Evolutionary conservation across 2,888 invertebrate genomes (phyloP).

Genomic region (Coleophora deauratella): DNA sequence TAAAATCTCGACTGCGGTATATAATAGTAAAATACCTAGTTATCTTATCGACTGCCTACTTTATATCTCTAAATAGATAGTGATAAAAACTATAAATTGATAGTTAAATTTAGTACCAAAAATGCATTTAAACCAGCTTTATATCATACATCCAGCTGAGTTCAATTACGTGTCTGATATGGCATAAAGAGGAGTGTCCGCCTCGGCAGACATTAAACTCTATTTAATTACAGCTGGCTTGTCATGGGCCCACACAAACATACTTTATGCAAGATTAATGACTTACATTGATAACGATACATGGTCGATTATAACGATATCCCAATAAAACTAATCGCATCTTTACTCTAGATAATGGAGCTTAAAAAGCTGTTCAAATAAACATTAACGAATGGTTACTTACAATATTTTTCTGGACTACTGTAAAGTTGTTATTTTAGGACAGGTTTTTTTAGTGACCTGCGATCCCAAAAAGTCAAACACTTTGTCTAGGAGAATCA

Average conservation of each 20-base stretch:
- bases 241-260: slow-evolving; percentile 62
- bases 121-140: background rate
- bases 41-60: too few relatives aligned
- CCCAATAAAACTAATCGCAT: slow-evolving; percentile 2
- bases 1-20: too few relatives aligned
- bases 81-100: too few relatives aligned
- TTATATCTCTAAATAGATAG: too few relatives aligned
- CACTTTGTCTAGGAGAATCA: slow-evolving; percentile 71
- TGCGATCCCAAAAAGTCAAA: slow-evolving; percentile 63
- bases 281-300: slow-evolving; percentile 39
- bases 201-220: slow-evolving; percentile 42
- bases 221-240: slow-evolving; percentile 64
- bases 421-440: too few relatives aligned
- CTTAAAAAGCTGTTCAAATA: too few relatives aligned
- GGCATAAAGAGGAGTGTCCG: slow-evolving; percentile 54
- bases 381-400: too few relatives aligned
- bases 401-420: too few relatives aligned
- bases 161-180: slow-evolving; percentile 43
- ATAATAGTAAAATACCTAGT: too few relatives aligned
- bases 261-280: slow-evolving; percentile 64
- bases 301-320: slow-evolving; percentile 16
- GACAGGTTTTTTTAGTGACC: slow-evolving; percentile 62
- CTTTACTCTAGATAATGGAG: background rate
- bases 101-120: too few relatives aligned
- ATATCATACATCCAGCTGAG: slow-evolving; percentile 14